Base-by-base conservation (phyloP, 2,888 invertebrate genomes). In the Drosophila austrosaltans region DNA sequence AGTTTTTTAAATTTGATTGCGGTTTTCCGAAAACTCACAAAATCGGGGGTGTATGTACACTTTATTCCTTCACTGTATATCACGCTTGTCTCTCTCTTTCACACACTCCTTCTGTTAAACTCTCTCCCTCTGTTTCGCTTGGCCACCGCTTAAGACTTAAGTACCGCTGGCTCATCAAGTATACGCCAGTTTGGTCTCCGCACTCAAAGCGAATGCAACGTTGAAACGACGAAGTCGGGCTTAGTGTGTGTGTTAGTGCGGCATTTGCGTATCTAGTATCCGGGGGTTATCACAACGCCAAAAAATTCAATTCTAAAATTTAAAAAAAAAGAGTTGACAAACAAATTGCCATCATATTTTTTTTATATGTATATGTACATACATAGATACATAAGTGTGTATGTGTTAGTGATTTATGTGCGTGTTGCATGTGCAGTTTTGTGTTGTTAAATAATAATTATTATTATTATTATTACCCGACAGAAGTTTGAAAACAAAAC, bases 391-490 rank as follows among this genome's bases (percentile, higher is more conserved):
- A n/a, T 3, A 36, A 7, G 36, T 20, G 22, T 48, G 20, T 63
- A 39, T 36, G 25, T 53, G 40, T 63, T 66, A 10, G 48, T 48
- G 66, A 32, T 56, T 63, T 68, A 63, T 67, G 28, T 57, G 56
- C 42, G 58, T 66, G 53, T 30, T 32, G 56, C 32, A 53, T 66
- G 39, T 40, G 42, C 16, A 12, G 36, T 53, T 48, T 62, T 48
- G 10, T 1, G 30, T 63, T 39, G 36, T 42, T 63, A 25, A 53
- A 70, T 48, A 48, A 48, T 48, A 48, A 83, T 74, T 69, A 74
- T 57, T 61, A 81, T 74, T 74, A 65, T 80, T 79, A 75, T 73
- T 62, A 84, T 84, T 87, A 74, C 63, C 53, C 64, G 60, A 25
- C 39, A 28, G 40, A 58, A 53, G 42, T 12, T 39, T 57, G 25